phyloP scores from a whole-genome alignment of 2,113 vertebrate species.

The Oncorhynchus tshawytscha region DNA sequence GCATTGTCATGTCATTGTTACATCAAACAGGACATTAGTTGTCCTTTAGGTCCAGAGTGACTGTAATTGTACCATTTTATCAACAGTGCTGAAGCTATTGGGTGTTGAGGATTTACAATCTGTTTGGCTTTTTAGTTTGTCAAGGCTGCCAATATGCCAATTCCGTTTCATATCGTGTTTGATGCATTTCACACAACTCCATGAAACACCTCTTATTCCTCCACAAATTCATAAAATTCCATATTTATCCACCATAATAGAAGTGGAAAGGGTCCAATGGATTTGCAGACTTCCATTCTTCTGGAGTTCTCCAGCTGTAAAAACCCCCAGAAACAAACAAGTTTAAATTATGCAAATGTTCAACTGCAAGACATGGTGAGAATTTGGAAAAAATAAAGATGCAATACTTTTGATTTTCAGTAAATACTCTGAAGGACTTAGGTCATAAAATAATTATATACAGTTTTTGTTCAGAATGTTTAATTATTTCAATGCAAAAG shows the following conservation, averaged over 20 bases:
- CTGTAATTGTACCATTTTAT: too few species aligned
- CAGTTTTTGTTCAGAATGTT: background rate
- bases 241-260: slow-evolving; percentile 7
- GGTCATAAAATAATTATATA: background rate
- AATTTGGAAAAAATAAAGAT: background rate
- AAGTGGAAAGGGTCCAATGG: slow-evolving; percentile 7
- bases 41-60: too few species aligned
- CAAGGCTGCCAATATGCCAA: background rate
- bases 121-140: background rate
- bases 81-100: too few species aligned
- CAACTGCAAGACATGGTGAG: background rate
- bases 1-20: too few species aligned
- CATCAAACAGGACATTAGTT: too few species aligned
- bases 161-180: background rate
- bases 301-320: background rate
- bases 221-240: background rate
- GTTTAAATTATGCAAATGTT: slow-evolving; percentile 9
- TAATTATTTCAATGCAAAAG: background rate
- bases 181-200: background rate
- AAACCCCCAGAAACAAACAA: background rate
- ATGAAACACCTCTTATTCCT: background rate
- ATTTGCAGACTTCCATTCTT: background rate
- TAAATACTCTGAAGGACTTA: background rate
- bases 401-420: background rate
- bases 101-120: background rate